Conservation (phyloP, 2,888 invertebrate species). For the Drosophila atripex region DNA sequence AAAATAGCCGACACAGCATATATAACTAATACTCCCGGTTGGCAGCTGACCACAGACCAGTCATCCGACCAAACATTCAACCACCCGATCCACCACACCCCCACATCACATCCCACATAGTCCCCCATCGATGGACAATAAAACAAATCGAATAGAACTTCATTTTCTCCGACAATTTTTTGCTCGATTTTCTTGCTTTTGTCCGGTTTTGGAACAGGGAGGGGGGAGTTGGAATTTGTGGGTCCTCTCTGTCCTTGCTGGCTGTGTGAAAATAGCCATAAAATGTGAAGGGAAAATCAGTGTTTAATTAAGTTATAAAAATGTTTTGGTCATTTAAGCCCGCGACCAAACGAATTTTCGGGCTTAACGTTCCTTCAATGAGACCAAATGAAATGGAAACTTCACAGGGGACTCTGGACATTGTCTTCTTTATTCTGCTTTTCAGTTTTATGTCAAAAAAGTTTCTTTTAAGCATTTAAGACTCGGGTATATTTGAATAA, state of each 20-base stretch:
- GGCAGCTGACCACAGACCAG: conserved; percentile 57
- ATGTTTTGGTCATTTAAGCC: conserved; percentile 57
- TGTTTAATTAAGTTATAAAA: conserved; percentile 79
- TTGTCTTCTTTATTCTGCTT: not conserved
- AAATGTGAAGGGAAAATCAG: conserved; percentile 60
- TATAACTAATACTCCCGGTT: conserved; percentile 58
- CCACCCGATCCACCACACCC: conserved; percentile 28
- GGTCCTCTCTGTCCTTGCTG: conserved; percentile 16
- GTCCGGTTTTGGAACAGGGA: conserved; percentile 34
- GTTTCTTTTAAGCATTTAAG: not conserved
- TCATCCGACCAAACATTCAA: conserved; percentile 44
- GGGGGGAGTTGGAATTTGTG: conserved; percentile 25
- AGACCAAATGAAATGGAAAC: conserved; percentile 24
- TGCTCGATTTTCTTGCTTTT: conserved; percentile 16
- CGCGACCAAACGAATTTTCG: conserved; percentile 12
- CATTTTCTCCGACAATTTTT: conserved; percentile 50
- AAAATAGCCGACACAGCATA: conserved; percentile 65
- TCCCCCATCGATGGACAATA: conserved; percentile 58
- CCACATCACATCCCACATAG: conserved; percentile 1
- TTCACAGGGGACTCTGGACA: conserved; percentile 3
- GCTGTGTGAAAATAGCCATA: conserved; percentile 44
- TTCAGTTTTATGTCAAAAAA: not conserved
- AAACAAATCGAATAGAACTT: conserved; percentile 73
- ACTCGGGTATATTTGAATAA: not conserved
- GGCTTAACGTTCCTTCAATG: conserved; percentile 2